phyloP scores from a whole-genome alignment of 2,113 vertebrate genomes.

The Hylia prasina region DNA sequence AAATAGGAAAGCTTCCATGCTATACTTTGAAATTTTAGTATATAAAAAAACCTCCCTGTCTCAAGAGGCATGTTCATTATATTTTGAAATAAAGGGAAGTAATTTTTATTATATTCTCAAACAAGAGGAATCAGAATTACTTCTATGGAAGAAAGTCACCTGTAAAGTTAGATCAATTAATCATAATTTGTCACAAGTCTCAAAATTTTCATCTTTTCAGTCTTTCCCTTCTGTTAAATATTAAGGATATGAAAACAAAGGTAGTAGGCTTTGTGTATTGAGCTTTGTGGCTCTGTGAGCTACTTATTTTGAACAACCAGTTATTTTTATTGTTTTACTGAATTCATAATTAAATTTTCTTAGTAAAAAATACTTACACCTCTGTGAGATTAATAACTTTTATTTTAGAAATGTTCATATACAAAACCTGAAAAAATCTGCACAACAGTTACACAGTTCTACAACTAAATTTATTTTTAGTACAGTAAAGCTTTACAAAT shows the following conservation, averaged over 20 bases:
- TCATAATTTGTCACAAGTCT: neutral
- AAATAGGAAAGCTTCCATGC: neutral
- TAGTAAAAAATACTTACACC: constrained; percentile 61
- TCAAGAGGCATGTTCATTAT: neutral
- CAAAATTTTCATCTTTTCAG: neutral
- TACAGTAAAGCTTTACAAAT: neutral
- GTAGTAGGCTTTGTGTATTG: neutral
- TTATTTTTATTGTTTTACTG: constrained; percentile 29
- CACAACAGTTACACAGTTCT: neutral
- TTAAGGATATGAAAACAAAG: neutral
- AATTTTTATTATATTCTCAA: neutral
- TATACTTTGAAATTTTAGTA: neutral
- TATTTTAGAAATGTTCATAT: neutral
- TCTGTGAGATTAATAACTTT: neutral
- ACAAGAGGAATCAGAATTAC: neutral
- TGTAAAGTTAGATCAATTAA: neutral
- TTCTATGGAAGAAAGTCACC: neutral
- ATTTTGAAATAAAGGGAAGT: neutral
- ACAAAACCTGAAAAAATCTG: neutral
- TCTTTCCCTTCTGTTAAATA: neutral
- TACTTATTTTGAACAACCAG: neutral
- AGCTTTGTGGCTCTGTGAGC: neutral
- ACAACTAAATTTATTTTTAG: neutral
- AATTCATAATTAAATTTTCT: constrained; percentile 52
- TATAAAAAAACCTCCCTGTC: neutral